These are phyloP conservation scores for Drosophila anomelani DNA, from an alignment of 2,888 invertebrate species.

Conservation along the genomic window DNA sequence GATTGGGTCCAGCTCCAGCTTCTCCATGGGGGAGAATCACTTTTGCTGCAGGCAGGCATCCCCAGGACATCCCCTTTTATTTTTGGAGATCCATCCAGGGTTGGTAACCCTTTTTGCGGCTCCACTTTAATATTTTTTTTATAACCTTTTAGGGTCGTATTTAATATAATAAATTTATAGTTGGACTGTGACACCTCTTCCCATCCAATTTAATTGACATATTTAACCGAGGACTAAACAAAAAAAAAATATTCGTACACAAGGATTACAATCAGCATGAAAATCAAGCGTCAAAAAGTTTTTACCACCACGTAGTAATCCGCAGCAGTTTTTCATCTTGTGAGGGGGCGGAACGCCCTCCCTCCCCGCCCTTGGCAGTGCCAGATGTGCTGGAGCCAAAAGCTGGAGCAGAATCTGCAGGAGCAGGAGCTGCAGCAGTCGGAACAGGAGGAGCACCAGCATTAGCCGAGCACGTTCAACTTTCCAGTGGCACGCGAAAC, in stretches of 20 bases:
- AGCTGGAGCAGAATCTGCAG: slow-evolving; percentile 25
- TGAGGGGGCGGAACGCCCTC: slow-evolving; percentile 28
- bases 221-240: neutral
- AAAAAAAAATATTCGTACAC: slow-evolving; percentile 29
- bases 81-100: no score
- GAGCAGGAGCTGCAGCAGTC: slow-evolving; percentile 36
- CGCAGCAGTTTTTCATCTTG: slow-evolving; percentile 63
- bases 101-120: neutral
- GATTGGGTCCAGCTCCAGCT: neutral
- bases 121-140: neutral
- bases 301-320: slow-evolving; percentile 61
- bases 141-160: neutral
- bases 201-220: slow-evolving; percentile 3
- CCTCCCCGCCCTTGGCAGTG: slow-evolving; percentile 28
- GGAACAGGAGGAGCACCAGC: slow-evolving; percentile 17
- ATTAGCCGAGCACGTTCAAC: slow-evolving; percentile 67
- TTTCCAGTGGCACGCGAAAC: slow-evolving; percentile 74
- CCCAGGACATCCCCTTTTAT: neutral
- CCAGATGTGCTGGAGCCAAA: slow-evolving; percentile 41
- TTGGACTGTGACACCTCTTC: neutral
- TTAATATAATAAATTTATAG: neutral
- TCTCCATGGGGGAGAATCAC: neutral
- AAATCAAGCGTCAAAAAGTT: slow-evolving; percentile 71
- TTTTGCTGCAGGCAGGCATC: no score
- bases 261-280: slow-evolving; percentile 73